Conservation (phyloP, 2,797 vertebrate species). For the Gymnodraco acuticeps region DNA sequence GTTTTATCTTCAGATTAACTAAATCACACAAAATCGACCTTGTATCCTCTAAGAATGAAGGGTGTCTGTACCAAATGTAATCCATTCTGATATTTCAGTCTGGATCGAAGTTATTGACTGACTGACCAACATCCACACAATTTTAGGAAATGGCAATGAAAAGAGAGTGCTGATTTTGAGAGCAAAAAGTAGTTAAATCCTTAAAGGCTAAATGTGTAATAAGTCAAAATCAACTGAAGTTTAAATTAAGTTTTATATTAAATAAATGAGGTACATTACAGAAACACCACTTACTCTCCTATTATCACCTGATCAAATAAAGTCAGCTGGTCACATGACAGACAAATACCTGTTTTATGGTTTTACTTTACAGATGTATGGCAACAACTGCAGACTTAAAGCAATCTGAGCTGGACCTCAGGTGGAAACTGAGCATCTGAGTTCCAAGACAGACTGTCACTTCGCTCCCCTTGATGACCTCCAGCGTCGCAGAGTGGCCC, state of each 20-base stretch:
- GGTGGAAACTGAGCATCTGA: constrained; percentile 51
- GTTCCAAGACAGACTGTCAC: constrained; percentile 54
- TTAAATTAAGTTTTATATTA: not conserved
- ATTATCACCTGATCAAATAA: too few relatives aligned
- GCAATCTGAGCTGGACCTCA: constrained; percentile 56
- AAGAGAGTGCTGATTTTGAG: not conserved
- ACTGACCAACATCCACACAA: too few relatives aligned
- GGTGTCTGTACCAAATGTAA: too few relatives aligned
- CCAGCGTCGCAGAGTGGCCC: constrained; percentile 20
- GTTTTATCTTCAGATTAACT: too few relatives aligned
- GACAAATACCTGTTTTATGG: too few relatives aligned
- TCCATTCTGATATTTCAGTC: too few relatives aligned
- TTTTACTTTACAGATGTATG: not conserved
- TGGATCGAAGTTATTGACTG: too few relatives aligned
- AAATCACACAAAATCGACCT: too few relatives aligned
- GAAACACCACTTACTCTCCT: too few relatives aligned
- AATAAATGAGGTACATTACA: too few relatives aligned
- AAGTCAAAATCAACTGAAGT: not conserved
- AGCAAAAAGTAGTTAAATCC: not conserved
- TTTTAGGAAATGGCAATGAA: too few relatives aligned
- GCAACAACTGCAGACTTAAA: constrained; percentile 11
- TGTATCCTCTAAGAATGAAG: not conserved
- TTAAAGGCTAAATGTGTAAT: not conserved
- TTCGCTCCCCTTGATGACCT: constrained; percentile 27
- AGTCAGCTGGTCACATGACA: too few relatives aligned